Evolutionary conservation across 1,140 invertebrate species (phyloP).

Genomic region (Nasonia vitripennis): DNA sequence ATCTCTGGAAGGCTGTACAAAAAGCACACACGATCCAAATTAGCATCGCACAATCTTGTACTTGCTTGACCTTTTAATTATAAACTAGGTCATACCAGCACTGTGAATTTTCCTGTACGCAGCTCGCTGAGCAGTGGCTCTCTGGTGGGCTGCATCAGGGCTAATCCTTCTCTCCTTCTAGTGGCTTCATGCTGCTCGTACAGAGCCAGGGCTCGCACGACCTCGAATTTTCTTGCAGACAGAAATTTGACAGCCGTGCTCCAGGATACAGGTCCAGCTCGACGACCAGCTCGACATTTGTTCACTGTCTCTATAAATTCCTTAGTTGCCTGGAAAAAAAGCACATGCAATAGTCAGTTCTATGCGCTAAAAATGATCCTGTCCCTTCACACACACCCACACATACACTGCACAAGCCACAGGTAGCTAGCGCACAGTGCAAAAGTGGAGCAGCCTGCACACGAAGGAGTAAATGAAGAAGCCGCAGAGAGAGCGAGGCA

Average conservation of each 20-base stretch:
- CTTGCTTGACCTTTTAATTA: not conserved
- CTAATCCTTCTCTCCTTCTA: slow-evolving; percentile 88
- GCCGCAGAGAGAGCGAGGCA: too few relatives aligned
- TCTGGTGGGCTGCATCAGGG: slow-evolving; percentile 85
- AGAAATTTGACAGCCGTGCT: slow-evolving; percentile 96
- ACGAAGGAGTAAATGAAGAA: not conserved
- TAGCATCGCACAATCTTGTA: not conserved
- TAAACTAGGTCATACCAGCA: slow-evolving; percentile 82
- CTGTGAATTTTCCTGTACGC: slow-evolving; percentile 96
- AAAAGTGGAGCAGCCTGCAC: too few relatives aligned
- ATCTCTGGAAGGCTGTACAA: slow-evolving; percentile 87
- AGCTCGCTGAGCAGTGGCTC: slow-evolving; percentile 91
- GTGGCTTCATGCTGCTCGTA: slow-evolving; percentile 95
- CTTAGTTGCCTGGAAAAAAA: slow-evolving; percentile 81
- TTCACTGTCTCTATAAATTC: slow-evolving; percentile 87
- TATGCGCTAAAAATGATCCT: not conserved
- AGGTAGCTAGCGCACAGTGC: not conserved
- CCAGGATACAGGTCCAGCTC: slow-evolving; percentile 80
- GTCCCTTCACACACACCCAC: too few relatives aligned
- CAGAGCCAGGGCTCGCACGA: slow-evolving; percentile 88
- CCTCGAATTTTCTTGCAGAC: slow-evolving; percentile 96
- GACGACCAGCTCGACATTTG: slow-evolving; percentile 77
- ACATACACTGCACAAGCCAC: not conserved
- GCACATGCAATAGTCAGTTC: slow-evolving; percentile 2
- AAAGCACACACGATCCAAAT: not conserved